Percentiles rank a stretch among this genome's conserved stretches.
phyloP scores from a whole-genome alignment of 2,888 invertebrate genomes.

The Hetaerina titia region DNA sequence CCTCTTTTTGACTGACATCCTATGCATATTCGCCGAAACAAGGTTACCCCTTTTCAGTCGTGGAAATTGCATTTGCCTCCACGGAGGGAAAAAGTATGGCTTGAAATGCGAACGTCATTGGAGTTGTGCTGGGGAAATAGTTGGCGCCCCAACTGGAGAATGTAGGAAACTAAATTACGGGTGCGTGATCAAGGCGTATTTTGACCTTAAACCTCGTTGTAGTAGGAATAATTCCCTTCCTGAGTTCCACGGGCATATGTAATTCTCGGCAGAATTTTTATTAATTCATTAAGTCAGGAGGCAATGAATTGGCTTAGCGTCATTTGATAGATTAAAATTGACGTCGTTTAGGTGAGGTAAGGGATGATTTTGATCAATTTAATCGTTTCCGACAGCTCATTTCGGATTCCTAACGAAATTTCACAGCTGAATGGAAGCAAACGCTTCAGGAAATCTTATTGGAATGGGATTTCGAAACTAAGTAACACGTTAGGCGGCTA shows the following conservation, averaged over 20 bases:
- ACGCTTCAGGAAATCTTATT: not conserved
- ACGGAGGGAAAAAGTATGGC: not conserved
- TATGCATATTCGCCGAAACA: conserved; percentile 62
- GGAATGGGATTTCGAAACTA: not conserved
- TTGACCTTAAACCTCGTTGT: conserved; percentile 20
- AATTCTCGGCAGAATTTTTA: conserved; percentile 42
- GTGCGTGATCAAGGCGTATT: not conserved
- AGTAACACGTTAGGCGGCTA: too few species aligned
- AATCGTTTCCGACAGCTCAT: conserved; percentile 38
- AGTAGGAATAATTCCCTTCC: conserved; percentile 19
- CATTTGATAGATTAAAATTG: conserved; percentile 41
- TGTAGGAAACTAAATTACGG: conserved; percentile 25
- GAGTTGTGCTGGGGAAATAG: conserved; percentile 19
- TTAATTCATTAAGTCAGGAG: conserved; percentile 21
- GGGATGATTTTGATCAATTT: not conserved
- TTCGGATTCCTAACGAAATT: conserved; percentile 6
- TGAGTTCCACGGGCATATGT: not conserved
- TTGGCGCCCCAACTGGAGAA: not conserved
- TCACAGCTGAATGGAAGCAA: not conserved
- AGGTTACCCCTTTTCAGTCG: conserved; percentile 60
- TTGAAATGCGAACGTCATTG: conserved; percentile 57
- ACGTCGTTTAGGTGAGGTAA: conserved; percentile 35
- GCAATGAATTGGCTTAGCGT: conserved; percentile 15
- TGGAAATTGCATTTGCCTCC: conserved; percentile 59
- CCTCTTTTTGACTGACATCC: conserved; percentile 60